Evolutionary conservation across 2,888 invertebrate genomes (phyloP).

Genomic region (Tipula vernalis): DNA sequence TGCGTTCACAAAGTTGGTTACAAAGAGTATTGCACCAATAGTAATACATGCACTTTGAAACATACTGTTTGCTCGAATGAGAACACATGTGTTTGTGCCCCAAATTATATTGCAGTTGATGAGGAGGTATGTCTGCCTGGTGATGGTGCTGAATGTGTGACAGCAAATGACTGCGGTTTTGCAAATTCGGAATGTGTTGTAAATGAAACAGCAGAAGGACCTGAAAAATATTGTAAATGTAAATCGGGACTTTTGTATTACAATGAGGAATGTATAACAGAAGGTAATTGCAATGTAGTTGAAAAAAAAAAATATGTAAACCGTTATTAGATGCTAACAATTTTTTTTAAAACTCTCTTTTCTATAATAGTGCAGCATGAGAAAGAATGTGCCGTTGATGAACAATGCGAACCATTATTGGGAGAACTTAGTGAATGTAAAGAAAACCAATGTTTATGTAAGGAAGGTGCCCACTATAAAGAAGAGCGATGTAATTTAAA

Average conservation of each 20-base stretch:
- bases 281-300: constrained; percentile 22
- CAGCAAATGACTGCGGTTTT: constrained; percentile 24
- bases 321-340: neutral
- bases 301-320: neutral
- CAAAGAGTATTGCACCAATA: constrained; percentile 29
- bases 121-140: constrained; percentile 26
- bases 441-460: constrained; percentile 28
- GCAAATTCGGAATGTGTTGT: constrained; percentile 24
- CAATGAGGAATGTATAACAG: constrained; percentile 30
- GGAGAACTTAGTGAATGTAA: constrained; percentile 24
- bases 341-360: neutral
- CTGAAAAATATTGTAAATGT: constrained; percentile 25
- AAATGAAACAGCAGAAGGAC: neutral
- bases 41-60: constrained; percentile 23
- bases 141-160: constrained; percentile 26
- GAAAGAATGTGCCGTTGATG: constrained; percentile 29
- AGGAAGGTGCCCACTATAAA: constrained; percentile 23
- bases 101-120: constrained; percentile 24
- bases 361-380: constrained; percentile 22
- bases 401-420: constrained; percentile 33
- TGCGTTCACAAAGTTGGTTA: constrained; percentile 29
- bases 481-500: neutral
- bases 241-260: constrained; percentile 31
- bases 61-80: constrained; percentile 28
- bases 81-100: constrained; percentile 27